Conservation (phyloP, 1,140 invertebrate species). For the Palaemon carinicauda region DNA sequence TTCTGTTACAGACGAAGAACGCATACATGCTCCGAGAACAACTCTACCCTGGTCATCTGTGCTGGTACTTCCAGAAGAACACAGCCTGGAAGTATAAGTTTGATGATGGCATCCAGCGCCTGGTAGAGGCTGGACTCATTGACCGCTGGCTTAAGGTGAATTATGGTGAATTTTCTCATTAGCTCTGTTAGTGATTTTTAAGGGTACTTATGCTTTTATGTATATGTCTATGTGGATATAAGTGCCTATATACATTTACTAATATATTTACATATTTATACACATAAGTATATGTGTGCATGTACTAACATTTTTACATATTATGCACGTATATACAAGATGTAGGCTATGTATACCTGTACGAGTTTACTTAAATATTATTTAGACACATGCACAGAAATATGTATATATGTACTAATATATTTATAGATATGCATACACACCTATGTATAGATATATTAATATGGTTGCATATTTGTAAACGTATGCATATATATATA, state of each 20-base stretch:
- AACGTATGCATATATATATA: not conserved
- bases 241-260: not conserved
- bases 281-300: not conserved
- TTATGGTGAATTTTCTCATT: not conserved
- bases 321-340: not conserved
- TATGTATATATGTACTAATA: not conserved
- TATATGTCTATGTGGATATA: not conserved
- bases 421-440: not conserved
- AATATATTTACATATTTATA: not conserved
- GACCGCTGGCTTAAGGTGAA: constrained; percentile 33
- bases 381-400: not conserved
- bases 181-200: not conserved
- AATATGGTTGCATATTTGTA: not conserved
- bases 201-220: too few species aligned
- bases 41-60: constrained; percentile 38
- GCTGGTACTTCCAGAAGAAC: constrained; percentile 52
- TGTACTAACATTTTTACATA: not conserved
- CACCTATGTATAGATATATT: not conserved
- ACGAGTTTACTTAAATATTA: too few species aligned
- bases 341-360: too few species aligned
- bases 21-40: constrained; percentile 27
- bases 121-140: constrained; percentile 34
- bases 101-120: constrained; percentile 13
- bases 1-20: not conserved
- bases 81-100: constrained; percentile 40